Base-by-base conservation (phyloP, 2,888 invertebrate genomes). In the Nephrotoma guestfalica region DNA sequence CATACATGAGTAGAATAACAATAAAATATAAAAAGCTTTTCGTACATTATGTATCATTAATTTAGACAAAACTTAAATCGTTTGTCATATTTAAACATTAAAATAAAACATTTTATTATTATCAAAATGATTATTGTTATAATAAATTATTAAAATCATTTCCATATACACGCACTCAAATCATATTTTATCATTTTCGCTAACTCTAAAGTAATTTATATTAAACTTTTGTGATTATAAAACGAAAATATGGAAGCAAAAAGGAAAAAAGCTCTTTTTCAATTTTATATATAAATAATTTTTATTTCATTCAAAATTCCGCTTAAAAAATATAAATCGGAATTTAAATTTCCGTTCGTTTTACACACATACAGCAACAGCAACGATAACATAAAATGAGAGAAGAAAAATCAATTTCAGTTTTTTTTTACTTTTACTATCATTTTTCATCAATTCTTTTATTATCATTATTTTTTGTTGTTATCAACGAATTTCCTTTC, bases 401-500 rank as follows among this genome's bases (percentile, higher is more conserved):
- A 41, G 42, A 84, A 41, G 41, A 42, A 84, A 84, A 84, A 84
- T 84, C 84, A 84, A 84, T 84, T 84, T 84, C 13, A n/a, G 41
- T 41, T 41, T 41, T 84, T 84, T 41, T 41, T 41, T 84, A 3
- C 13, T 84, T 84, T 84, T 84, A 30, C 9, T 71, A 71, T 71
- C 30, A 71, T 71, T 84, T 84, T 42, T 42, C 84, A 84, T 84
- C 84, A 84, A 84, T 84, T 84, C 41, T 84, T 84, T 84, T 84
- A 71, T 71, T 71, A 71, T 30, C 9, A 71, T 71, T 30, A 71
- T 9, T 71, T 71, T 71, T 57, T 18, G 30, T 71, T 71, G 71
- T 71, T 71, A 84, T 84, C 84, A 84, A 84, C 84, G 42, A 84
- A 84, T 84, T 84, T 84, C 84, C 84, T 84, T 84, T 84, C 41